Evolutionary conservation across 2,888 invertebrate genomes (phyloP).

Genomic region (Melangyna quadrimaculata): DNA sequence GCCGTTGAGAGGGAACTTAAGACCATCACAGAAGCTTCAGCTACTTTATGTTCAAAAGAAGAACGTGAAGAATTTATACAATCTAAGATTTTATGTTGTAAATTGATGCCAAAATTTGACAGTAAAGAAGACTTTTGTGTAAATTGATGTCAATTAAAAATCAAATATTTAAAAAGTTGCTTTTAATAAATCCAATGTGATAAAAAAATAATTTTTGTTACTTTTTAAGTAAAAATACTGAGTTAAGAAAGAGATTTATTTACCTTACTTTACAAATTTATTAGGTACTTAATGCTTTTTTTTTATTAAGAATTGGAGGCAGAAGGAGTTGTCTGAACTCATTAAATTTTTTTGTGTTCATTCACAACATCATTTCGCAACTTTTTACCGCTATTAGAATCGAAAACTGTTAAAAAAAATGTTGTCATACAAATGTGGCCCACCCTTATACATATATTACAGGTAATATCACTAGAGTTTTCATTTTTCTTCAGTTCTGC

Average conservation of each 20-base stretch:
- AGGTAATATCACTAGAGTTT: too few species aligned
- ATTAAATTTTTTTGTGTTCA: too few species aligned
- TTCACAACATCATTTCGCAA: too few species aligned
- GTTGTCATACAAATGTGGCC: not conserved
- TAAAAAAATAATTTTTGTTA: not conserved
- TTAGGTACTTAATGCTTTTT: not conserved
- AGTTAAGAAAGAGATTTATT: not conserved
- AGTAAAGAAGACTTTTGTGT: conserved; percentile 4
- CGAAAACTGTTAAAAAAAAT: not conserved
- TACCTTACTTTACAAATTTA: not conserved
- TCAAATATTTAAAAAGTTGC: not conserved
- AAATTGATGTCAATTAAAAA: not conserved
- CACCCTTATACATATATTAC: too few species aligned
- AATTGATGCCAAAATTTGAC: conserved; percentile 6
- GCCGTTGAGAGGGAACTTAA: too few species aligned
- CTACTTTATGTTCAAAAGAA: too few species aligned
- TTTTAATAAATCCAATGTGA: not conserved
- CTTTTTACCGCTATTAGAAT: not conserved
- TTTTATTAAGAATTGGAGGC: too few species aligned
- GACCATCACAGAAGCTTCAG: too few species aligned
- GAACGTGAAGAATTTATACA: too few species aligned
- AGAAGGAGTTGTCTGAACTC: too few species aligned
- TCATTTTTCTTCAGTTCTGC: too few species aligned
- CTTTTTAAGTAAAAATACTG: not conserved
- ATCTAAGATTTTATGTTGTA: too few species aligned